A percentile compares a stretch with the other conserved stretches of the same genome.
Evolutionary conservation across 2,888 invertebrate genomes (phyloP).

Genomic region (Bembecia ichneumoniformis): DNA sequence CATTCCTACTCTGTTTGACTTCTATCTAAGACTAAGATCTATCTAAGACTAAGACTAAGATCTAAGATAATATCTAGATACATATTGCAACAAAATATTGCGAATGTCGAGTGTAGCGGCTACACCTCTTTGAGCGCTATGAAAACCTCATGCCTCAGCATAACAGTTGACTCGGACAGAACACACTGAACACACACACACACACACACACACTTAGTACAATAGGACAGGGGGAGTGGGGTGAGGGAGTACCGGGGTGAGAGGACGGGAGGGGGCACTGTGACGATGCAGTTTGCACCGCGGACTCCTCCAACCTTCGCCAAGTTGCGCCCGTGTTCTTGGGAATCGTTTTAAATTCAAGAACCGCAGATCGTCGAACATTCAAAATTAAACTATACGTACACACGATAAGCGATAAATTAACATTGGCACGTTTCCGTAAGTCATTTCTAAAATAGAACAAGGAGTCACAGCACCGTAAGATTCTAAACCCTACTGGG

Average conservation of each 20-base stretch:
- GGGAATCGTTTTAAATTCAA: slow-evolving; percentile 72
- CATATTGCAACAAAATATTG: slow-evolving; percentile 41
- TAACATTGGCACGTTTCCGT: slow-evolving; percentile 34
- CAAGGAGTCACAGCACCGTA: slow-evolving; percentile 26
- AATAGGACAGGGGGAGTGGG: slow-evolving; percentile 40
- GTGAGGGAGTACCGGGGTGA: slow-evolving; percentile 18
- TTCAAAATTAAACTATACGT: slow-evolving; percentile 38
- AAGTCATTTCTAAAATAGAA: slow-evolving; percentile 54
- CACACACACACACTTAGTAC: slow-evolving; percentile 35
- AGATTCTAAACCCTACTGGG: slow-evolving; percentile 47
- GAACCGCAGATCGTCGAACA: slow-evolving; percentile 55
- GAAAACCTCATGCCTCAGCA: slow-evolving; percentile 59
- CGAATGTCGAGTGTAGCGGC: slow-evolving; percentile 40
- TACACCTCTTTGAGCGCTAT: slow-evolving; percentile 40
- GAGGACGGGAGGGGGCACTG: slow-evolving; percentile 37
- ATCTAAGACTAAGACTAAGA: not conserved
- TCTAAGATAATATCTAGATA: slow-evolving; percentile 25
- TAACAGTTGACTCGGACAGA: slow-evolving; percentile 60
- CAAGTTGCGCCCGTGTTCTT: slow-evolving; percentile 70
- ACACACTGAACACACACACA: slow-evolving; percentile 51
- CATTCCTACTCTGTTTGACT: too few relatives aligned
- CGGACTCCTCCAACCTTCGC: slow-evolving; percentile 69
- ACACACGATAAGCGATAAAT: slow-evolving; percentile 36
- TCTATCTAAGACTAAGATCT: not conserved
- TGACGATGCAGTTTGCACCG: slow-evolving; percentile 71